Evolutionary conservation across 2,113 vertebrate species (phyloP).

Genomic region (Hippocampus zosterae): DNA sequence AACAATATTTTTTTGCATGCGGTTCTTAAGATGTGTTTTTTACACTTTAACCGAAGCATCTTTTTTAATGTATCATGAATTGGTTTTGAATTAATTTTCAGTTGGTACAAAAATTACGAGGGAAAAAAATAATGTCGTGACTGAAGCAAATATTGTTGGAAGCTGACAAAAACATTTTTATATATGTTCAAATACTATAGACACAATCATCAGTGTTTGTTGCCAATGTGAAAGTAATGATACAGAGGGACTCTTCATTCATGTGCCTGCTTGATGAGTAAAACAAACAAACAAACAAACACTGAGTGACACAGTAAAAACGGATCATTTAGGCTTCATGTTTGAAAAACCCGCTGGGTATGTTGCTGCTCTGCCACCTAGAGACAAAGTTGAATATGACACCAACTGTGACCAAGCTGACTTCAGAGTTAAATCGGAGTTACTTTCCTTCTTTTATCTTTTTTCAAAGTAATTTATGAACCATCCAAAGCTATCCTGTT

Average conservation of each 20-base stretch:
- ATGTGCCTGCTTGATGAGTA: too few relatives aligned
- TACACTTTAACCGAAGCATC: neutral
- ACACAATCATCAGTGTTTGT: too few relatives aligned
- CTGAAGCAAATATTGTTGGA: too few relatives aligned
- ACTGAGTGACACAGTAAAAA: neutral
- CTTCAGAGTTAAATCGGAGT: neutral
- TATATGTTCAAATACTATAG: too few relatives aligned
- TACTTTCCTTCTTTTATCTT: neutral
- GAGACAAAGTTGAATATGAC: slow-evolving; percentile 37
- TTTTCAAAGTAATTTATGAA: neutral
- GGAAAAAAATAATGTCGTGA: too few relatives aligned
- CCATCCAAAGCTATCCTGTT: slow-evolving; percentile 25
- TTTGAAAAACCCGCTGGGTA: slow-evolving; percentile 24
- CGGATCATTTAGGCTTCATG: neutral
- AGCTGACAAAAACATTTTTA: too few relatives aligned
- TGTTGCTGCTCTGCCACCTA: slow-evolving; percentile 62
- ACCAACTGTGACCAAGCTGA: neutral
- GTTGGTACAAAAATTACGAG: too few relatives aligned
- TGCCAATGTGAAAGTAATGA: too few relatives aligned
- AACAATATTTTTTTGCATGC: neutral
- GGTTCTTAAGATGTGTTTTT: neutral
- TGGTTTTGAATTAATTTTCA: too few relatives aligned
- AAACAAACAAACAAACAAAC: neutral
- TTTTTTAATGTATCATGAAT: neutral
- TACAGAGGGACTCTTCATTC: too few relatives aligned